Evolutionary conservation across 2,797 vertebrate genomes (phyloP), one percentile per base, ranked within the genome.

Genomic region (Columba guinea): DNA sequence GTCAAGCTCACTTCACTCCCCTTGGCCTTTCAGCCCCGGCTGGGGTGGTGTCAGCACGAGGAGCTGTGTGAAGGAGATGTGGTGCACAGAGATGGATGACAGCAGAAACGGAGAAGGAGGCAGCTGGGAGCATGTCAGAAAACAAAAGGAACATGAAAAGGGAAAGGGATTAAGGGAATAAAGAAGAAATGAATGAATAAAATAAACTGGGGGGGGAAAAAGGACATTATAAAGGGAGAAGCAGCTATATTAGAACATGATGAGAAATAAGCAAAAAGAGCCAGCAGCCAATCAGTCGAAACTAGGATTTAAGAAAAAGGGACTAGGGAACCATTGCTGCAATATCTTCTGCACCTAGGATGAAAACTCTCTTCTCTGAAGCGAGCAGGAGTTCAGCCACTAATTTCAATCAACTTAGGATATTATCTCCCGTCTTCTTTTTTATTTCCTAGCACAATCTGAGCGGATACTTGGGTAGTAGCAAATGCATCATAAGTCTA

Each of bases 381-480:
- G 76, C 67, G 48, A 81, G 19, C 18, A 5, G 62, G 87, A 91
- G 19, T 85, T 92, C 78, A 91, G 78, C 37, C 34, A 52, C 26
- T 89, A 58, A 41, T 81, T 96, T 96, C 62, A 59, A 51, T 85
- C 65, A 81, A 23, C 27, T 39, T 62, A 27, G 68, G 56, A 56
- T 73, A n/a, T 88, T 84, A 67, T 39, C 8, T 32, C 5, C 35
- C 9, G 1, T 76, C 56, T 81, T 84, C n/a, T 52, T 79, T 85
- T 71, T 88, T 56, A 87, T 89, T 79, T 94, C 23, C 48, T 91
- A 73, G 44, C 24, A 69, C 83, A 88, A 81, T 81, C 30, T 11
- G 48, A 78, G 70, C 26, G 74, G 46, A 85, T 55, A 65, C 21
- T 87, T 86, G 44, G 8, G n/a, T 73, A 78, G 62, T 7, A 65